Evolutionary conservation across 2,113 vertebrate species (phyloP).

Genomic region (Nesogale talazaci): DNA sequence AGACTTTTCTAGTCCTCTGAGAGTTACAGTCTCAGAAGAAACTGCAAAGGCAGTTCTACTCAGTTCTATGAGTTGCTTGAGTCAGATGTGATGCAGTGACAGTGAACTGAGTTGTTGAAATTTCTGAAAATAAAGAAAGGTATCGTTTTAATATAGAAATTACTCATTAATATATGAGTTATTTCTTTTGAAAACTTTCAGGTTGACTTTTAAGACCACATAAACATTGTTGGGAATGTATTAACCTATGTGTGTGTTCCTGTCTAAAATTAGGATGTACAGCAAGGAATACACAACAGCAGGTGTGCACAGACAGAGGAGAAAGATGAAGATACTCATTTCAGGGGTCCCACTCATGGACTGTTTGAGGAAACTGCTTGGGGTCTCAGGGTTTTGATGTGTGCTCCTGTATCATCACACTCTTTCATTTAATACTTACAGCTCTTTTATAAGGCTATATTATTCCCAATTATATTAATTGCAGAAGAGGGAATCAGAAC

Average conservation of each 20-base stretch:
- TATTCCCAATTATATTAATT: not conserved
- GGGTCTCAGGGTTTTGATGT: not conserved
- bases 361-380: not conserved
- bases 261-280: not conserved
- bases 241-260: not conserved
- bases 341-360: not conserved
- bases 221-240: not conserved
- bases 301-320: not conserved
- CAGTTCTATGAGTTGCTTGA: too few relatives aligned
- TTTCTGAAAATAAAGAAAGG: slow-evolving; percentile 8
- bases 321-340: not conserved
- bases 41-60: too few relatives aligned
- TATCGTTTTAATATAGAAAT: slow-evolving; percentile 31
- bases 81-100: too few relatives aligned
- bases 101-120: not conserved
- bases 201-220: not conserved
- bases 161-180: not conserved
- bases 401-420: not conserved
- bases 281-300: not conserved
- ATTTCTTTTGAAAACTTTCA: not conserved
- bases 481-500: not conserved
- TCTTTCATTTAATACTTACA: not conserved
- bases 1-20: too few relatives aligned
- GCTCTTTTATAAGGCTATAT: not conserved
- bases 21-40: too few relatives aligned